phyloP scores from a whole-genome alignment of 2,113 vertebrate genomes.

The Limnothrissa miodon region DNA sequence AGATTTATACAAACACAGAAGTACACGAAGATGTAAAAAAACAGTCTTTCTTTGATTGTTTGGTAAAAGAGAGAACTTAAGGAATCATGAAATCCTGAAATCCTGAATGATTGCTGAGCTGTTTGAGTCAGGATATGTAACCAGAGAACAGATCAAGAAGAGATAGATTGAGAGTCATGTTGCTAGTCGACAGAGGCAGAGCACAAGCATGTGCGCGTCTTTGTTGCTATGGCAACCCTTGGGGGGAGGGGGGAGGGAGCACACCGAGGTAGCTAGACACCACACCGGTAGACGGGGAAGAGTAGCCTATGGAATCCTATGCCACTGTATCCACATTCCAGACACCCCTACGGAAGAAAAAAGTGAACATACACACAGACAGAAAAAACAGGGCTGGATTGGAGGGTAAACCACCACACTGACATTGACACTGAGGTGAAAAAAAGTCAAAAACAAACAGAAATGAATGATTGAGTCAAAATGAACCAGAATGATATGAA shows the following conservation, averaged over 20 bases:
- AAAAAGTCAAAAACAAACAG: background rate
- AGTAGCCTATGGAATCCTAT: background rate
- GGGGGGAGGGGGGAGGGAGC: too few relatives aligned
- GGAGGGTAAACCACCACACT: background rate
- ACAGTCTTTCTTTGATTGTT: background rate
- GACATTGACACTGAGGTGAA: background rate
- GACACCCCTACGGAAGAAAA: background rate
- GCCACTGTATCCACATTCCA: background rate
- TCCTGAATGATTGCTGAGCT: background rate
- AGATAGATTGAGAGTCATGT: background rate
- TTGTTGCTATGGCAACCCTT: slow-evolving; percentile 11
- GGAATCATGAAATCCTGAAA: background rate
- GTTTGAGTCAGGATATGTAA: background rate
- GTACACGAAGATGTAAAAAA: background rate
- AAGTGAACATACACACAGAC: background rate
- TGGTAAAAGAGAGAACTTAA: background rate
- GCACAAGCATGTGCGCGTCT: background rate
- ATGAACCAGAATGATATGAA: background rate
- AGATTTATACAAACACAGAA: background rate
- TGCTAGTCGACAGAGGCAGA: background rate
- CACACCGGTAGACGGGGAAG: background rate
- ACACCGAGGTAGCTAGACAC: slow-evolving; percentile 14
- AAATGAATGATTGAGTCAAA: background rate
- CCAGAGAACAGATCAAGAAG: background rate
- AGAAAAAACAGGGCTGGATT: background rate